A percentile compares a stretch with the other conserved stretches of the same genome.
Conservation (phyloP, 2,113 vertebrate genomes). For the Gambusia holbrooki region DNA sequence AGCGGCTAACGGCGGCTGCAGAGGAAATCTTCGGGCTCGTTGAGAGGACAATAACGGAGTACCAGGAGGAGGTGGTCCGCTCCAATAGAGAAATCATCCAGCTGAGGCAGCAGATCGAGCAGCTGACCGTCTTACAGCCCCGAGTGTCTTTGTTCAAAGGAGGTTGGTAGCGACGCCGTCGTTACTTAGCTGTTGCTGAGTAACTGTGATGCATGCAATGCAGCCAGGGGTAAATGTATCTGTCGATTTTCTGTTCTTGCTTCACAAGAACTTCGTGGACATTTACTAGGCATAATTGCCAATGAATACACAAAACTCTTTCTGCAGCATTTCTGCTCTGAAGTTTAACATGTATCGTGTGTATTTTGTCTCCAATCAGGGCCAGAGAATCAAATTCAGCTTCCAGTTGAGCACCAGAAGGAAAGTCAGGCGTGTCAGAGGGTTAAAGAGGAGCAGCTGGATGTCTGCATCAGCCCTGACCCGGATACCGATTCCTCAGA, state of each 20-base stretch:
- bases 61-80: conserved; percentile 6
- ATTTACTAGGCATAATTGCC: neutral
- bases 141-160: neutral
- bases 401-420: neutral
- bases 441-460: conserved; percentile 32
- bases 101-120: conserved; percentile 11
- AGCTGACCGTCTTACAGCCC: conserved; percentile 11
- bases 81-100: conserved; percentile 15
- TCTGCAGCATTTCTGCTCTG: neutral
- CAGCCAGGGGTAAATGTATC: neutral
- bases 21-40: conserved; percentile 16
- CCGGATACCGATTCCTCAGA: neutral
- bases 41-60: conserved; percentile 7
- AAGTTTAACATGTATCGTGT: neutral
- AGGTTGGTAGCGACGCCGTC: neutral
- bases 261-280: neutral
- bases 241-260: neutral
- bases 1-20: conserved; percentile 20
- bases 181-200: neutral
- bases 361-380: neutral
- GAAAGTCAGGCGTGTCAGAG: neutral
- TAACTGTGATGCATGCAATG: neutral
- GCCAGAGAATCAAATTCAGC: neutral
- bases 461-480: neutral
- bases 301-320: neutral